Base-by-base conservation (phyloP, 2,888 invertebrate genomes). In the Parascotia fuliginaria region DNA sequence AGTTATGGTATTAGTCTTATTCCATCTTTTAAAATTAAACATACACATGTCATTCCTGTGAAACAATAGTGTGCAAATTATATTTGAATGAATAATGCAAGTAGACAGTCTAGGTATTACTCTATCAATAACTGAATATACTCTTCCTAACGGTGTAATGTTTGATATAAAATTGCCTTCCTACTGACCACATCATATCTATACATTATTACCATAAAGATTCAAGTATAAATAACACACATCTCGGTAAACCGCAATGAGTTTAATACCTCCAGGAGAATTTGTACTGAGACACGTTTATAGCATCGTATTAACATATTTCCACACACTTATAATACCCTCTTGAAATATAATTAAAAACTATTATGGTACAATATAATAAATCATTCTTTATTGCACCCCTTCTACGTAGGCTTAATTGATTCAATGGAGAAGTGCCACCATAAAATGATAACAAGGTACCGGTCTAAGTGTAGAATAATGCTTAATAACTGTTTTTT, bases 361-460 rank as follows among this genome's bases (percentile, higher is more conserved):
- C 79, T 85, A 88, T 89, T 88, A 87, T 84, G 71, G 74, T 64
- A 43, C 68, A 51, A 36, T 54, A 69, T 66, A 60, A 84, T 89
- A 88, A 87, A 90, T 89, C 89, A 87, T 81, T 69, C 79, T 87
- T 83, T 86, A 83, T 77, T 70, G 74, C 79, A 83, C 81, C 87
- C 87, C 79, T 84, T 84, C 83, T 73, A 77, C 68, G 71, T 70
- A 58, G 60, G 48, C 70, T 79, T 85, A 89, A 89, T 89, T 89
- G 89, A 87, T 83, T 85, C 83, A 77, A 85, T 83, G 73, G 75
- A 80, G 73, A 70, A 75, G 72, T 74, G 73, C 70, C 71, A 73
- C 75, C 73, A 74, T 81, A 83, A 81, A 79, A 76, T 83, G 82
- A 85, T 88, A 87, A 87, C 85, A 79, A 83, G 85, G 73, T 70